These are phyloP conservation scores for Sialia sialis DNA, from an alignment of 2,113 vertebrate genomes.

Conservation along the genomic window DNA sequence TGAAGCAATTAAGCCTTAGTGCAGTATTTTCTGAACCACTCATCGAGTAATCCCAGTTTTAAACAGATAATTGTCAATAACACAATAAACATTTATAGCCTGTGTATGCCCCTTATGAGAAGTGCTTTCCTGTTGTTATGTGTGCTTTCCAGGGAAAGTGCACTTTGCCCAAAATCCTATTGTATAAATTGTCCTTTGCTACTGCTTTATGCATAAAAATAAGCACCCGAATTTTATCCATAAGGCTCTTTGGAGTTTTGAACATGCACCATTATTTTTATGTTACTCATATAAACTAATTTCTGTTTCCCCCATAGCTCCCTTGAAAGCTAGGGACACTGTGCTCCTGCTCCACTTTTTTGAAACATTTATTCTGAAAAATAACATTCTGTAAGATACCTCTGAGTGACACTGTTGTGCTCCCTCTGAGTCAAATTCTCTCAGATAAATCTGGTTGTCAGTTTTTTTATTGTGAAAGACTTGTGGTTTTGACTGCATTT, in stretches of 20 bases:
- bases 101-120: neutral
- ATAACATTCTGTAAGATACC: neutral
- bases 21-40: conserved; percentile 2
- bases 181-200: neutral
- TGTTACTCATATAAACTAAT: neutral
- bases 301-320: neutral
- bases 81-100: conserved; percentile 10
- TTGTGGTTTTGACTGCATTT: neutral
- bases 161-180: neutral
- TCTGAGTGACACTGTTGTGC: conserved; percentile 18
- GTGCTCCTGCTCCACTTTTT: neutral
- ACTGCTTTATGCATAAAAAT: neutral
- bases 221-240: neutral
- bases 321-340: neutral
- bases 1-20: conserved; percentile 23
- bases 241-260: neutral
- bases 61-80: conserved; percentile 44
- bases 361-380: neutral
- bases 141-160: conserved; percentile 11
- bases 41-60: neutral
- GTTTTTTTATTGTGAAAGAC: neutral
- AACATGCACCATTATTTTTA: neutral
- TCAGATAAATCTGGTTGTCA: neutral
- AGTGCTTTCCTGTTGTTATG: neutral
- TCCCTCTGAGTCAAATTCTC: neutral